These are phyloP conservation scores for Ernsta delagoae DNA, from an alignment of 2,888 invertebrate genomes.

Conservation along the genomic window DNA sequence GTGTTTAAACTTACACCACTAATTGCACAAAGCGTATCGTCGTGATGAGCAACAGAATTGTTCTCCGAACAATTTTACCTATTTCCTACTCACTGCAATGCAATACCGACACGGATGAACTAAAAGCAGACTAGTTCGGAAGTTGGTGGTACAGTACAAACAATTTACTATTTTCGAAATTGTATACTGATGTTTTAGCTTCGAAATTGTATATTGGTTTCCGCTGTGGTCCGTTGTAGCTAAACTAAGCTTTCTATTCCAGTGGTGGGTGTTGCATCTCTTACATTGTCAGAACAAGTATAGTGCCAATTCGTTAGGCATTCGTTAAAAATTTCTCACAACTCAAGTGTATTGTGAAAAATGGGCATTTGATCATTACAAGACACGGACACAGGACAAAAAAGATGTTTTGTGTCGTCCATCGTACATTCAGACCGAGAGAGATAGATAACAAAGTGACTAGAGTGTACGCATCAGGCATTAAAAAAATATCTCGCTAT, in stretches of 20 bases:
- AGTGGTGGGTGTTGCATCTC: neutral
- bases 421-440: too few species aligned
- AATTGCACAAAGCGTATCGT: slow-evolving; percentile 15
- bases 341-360: too few species aligned
- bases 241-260: neutral
- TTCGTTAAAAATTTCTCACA: too few species aligned
- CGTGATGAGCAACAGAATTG: neutral
- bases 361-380: too few species aligned
- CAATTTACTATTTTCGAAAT: slow-evolving; percentile 21
- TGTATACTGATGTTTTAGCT: slow-evolving; percentile 17
- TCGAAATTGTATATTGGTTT: neutral
- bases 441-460: too few species aligned
- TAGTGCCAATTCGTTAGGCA: too few species aligned
- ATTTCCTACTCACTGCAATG: slow-evolving; percentile 2
- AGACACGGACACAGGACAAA: too few species aligned
- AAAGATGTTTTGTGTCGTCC: too few species aligned
- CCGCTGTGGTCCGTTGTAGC: slow-evolving; percentile 12
- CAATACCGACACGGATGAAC: slow-evolving; percentile 16
- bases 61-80: slow-evolving; percentile 16
- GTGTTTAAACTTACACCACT: neutral
- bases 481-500: too few species aligned
- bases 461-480: too few species aligned
- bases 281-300: too few species aligned
- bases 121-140: slow-evolving; percentile 23
- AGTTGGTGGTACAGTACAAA: slow-evolving; percentile 23